phyloP scores from a whole-genome alignment of 2,888 invertebrate species.

The Athrips mouffetella region DNA sequence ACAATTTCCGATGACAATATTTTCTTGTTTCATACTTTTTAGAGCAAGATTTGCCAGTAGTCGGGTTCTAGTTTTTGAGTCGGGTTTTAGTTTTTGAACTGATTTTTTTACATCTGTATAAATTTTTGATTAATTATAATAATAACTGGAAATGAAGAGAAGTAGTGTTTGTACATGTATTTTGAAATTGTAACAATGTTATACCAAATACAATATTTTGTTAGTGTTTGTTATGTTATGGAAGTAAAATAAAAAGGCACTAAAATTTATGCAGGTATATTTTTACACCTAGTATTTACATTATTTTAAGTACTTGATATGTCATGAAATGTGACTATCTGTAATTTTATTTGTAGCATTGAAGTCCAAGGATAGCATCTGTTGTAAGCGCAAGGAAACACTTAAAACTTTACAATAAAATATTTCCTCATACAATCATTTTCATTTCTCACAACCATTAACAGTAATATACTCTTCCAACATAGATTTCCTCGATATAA shows the following conservation, averaged over 20 bases:
- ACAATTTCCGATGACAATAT: no score
- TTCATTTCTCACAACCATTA: slow-evolving; percentile 10
- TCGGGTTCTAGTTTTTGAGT: no score
- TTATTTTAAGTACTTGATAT: slow-evolving; percentile 1
- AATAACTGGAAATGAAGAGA: no score
- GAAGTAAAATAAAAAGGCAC: not conserved
- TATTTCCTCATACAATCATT: not conserved
- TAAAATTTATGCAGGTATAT: not conserved
- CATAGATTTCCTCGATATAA: not conserved
- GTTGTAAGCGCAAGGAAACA: not conserved
- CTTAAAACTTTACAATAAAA: not conserved
- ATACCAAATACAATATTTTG: no score
- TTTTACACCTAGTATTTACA: slow-evolving; percentile 3
- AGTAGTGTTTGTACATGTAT: no score
- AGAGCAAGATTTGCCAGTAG: no score
- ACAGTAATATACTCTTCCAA: not conserved
- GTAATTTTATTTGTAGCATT: not conserved
- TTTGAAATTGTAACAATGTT: no score
- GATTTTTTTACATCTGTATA: no score
- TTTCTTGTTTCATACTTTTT: no score
- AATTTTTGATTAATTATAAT: no score
- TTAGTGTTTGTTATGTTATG: no score
- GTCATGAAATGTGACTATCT: slow-evolving; percentile 1
- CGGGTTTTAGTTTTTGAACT: no score
- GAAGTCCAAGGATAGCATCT: not conserved